These are phyloP conservation scores for Chiloscyllium punctatum DNA, from an alignment of 2,797 vertebrate genomes.

Conservation along the genomic window DNA sequence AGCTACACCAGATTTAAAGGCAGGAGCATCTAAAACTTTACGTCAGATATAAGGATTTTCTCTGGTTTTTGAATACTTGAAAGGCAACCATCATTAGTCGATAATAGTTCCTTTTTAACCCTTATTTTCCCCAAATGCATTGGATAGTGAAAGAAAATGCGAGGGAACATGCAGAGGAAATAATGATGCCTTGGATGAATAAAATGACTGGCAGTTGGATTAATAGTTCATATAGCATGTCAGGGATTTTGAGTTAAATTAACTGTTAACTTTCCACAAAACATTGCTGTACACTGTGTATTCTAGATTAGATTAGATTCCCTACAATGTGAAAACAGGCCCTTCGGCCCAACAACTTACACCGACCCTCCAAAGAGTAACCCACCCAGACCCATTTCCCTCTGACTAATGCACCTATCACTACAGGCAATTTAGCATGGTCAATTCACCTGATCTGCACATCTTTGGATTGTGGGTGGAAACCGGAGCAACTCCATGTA, in stretches of 20 bases:
- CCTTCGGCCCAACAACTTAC: too few species aligned
- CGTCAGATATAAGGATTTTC: not conserved
- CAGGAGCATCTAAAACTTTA: not conserved
- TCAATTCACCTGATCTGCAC: too few species aligned
- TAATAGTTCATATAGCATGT: not conserved
- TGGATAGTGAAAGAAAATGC: not conserved
- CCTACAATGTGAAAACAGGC: too few species aligned
- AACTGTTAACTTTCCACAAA: constrained; percentile 13
- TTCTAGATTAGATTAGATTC: too few species aligned
- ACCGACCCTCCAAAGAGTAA: too few species aligned
- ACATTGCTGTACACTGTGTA: not conserved
- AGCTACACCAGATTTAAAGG: not conserved
- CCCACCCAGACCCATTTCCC: too few species aligned
- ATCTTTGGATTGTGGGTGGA: too few species aligned
- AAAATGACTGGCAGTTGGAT: not conserved
- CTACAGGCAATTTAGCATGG: too few species aligned
- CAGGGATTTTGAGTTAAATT: not conserved
- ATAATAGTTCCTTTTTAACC: not conserved
- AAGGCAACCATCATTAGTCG: not conserved
- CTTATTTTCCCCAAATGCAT: not conserved
- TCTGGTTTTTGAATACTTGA: not conserved
- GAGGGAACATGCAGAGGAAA: not conserved
- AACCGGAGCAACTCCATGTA: too few species aligned
- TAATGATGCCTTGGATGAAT: not conserved
- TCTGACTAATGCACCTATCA: too few species aligned